These are phyloP conservation scores for Caradrina kadenii DNA, from an alignment of 2,888 invertebrate genomes.

Conservation along the genomic window DNA sequence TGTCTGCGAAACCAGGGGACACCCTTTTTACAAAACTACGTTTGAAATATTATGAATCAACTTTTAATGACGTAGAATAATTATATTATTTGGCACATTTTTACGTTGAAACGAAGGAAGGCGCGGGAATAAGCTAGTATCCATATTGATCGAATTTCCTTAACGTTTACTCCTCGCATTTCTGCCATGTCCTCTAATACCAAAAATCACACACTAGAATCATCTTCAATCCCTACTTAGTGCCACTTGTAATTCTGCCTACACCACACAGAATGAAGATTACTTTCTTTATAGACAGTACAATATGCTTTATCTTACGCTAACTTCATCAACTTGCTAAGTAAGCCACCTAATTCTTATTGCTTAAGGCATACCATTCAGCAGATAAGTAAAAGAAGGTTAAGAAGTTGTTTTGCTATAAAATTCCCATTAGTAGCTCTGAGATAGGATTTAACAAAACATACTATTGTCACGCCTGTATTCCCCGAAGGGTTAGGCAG, in stretches of 20 bases:
- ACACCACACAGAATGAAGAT: background rate
- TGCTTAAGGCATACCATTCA: conserved; percentile 6
- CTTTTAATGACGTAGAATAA: too few species aligned
- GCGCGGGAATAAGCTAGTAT: too few species aligned
- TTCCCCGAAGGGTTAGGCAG: too few species aligned
- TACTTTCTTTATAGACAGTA: background rate
- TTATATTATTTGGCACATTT: too few species aligned
- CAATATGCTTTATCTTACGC: conserved; percentile 27
- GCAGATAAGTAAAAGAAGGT: conserved; percentile 1
- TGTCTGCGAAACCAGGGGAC: too few species aligned
- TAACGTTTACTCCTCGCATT: too few species aligned
- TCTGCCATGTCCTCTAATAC: background rate
- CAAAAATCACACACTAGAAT: background rate
- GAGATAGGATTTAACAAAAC: too few species aligned
- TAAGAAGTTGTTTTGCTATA: background rate
- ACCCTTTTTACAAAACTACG: too few species aligned
- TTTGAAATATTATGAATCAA: too few species aligned
- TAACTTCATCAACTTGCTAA: conserved; percentile 43
- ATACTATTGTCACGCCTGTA: too few species aligned
- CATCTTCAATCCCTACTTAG: background rate
- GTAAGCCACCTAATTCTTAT: conserved; percentile 51
- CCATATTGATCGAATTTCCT: too few species aligned
- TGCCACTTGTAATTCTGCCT: conserved; percentile 29
- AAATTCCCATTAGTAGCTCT: too few species aligned
- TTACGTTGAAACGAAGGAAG: rapidly evolving